Base-by-base conservation (phyloP, 2,113 vertebrate genomes). In the Istiophorus platypterus region DNA sequence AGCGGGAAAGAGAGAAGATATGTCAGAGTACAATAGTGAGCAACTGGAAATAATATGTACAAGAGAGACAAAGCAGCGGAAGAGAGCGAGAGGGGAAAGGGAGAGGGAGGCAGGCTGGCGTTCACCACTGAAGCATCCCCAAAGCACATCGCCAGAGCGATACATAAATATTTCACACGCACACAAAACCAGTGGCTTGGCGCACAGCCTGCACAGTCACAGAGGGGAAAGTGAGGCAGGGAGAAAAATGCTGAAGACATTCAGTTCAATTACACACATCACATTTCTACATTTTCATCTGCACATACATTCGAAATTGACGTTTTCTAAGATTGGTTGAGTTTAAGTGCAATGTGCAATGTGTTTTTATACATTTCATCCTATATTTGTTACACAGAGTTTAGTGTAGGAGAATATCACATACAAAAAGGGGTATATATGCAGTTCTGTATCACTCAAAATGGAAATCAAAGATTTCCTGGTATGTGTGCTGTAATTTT, bases 161-260 rank as follows among this genome's bases (percentile, higher is more conserved):
- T 81, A 78, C 87, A 92, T 94, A 76, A 90, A 93, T 93, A 92
- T 91, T 91, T 92, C 88, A 92, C 78, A 85, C 71, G 72, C 78
- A 39, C 67, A 75, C 61, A 56, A 81, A 88, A 78, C 81, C 88
- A 85, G 85, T 71, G 47, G 68, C 87, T 81, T 88, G 89, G 85
- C 87, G 72, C 77, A 64, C 67, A 67, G 88, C 85, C 76, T 80
- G 76, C 45, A 15, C 76, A 39, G 13, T 64, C 82, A 90, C 73
- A 86, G 80, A 72, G 59, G 72, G 71, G 64, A 82, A 78, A 82
- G 58, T 7, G 26, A 67, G 82, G 65, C 69, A 74, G 71, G 62
- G 72, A 80, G 72, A 68, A 72, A 72, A 83, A 82, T 47, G 70
- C 34, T 59, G 59, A 65, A 78, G 85, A 80, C 77, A 59, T 63